Evolutionary conservation across 2,888 invertebrate genomes (phyloP).

Genomic region (Leptinotarsa rubiginosa): DNA sequence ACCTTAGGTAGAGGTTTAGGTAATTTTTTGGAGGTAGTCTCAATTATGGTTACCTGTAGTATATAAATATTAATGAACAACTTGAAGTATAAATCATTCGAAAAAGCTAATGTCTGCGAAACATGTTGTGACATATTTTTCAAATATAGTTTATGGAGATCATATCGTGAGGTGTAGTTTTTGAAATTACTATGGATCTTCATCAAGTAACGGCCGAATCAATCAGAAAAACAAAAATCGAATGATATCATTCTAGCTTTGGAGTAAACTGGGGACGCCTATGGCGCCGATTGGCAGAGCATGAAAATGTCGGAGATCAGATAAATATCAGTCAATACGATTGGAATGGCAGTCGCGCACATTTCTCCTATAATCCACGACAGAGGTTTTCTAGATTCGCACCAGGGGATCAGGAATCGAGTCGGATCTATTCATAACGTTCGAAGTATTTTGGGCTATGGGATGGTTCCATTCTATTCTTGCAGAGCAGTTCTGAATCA

Average conservation of each 20-base stretch:
- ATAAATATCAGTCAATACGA: slow-evolving; percentile 63
- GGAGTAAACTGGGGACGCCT: neutral
- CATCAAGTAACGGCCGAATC: too few relatives aligned
- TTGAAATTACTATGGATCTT: too few relatives aligned
- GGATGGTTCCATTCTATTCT: slow-evolving; percentile 38
- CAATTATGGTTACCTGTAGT: too few relatives aligned
- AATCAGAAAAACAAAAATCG: too few relatives aligned
- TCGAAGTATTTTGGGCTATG: slow-evolving; percentile 47
- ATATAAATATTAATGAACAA: too few relatives aligned
- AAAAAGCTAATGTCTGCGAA: too few relatives aligned
- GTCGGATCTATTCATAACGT: slow-evolving; percentile 59
- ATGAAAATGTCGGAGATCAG: slow-evolving; percentile 60
- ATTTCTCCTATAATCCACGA: slow-evolving; percentile 60
- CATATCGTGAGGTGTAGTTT: too few relatives aligned
- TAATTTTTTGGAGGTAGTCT: too few relatives aligned
- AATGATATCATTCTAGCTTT: neutral
- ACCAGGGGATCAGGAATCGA: slow-evolving; percentile 55
- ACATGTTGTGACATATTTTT: too few relatives aligned
- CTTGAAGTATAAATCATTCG: too few relatives aligned
- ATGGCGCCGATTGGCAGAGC: slow-evolving; percentile 27
- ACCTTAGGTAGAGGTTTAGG: too few relatives aligned
- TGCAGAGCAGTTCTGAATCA: slow-evolving; percentile 23
- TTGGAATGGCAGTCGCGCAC: slow-evolving; percentile 61
- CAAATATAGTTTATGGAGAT: too few relatives aligned
- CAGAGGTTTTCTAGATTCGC: slow-evolving; percentile 61